A percentile compares a stretch with the other conserved stretches of the same genome.
Conservation (phyloP, 2,888 invertebrate genomes). For the Stenotaenia linearis region DNA sequence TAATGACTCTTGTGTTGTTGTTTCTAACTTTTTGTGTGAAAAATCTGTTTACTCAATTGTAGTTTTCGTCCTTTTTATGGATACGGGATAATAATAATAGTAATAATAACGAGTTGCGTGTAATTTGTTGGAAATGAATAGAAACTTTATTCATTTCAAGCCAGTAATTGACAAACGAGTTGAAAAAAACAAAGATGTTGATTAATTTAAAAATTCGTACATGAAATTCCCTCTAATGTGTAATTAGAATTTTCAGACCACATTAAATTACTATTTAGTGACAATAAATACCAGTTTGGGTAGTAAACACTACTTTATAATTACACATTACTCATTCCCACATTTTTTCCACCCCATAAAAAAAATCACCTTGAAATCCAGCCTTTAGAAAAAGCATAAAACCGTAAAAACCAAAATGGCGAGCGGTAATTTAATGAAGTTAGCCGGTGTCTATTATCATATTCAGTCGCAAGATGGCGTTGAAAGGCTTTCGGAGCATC, state of each 20-base stretch:
- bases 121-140: background rate
- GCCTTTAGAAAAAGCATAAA: no score
- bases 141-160: background rate
- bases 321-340: background rate
- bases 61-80: no score
- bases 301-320: background rate
- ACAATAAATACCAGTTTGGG: background rate
- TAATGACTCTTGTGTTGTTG: no score
- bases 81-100: background rate
- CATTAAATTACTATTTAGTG: background rate
- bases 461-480: background rate
- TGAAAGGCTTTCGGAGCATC: background rate
- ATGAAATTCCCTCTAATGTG: background rate
- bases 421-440: background rate
- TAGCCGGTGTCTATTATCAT: background rate
- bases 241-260: background rate
- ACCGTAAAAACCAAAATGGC: background rate
- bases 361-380: no score
- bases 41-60: no score
- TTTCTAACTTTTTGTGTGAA: no score
- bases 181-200: background rate
- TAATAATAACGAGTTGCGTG: background rate
- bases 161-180: background rate
- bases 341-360: no score
- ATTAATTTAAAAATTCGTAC: background rate